Evolutionary conservation across 2,113 vertebrate species (phyloP), one percentile per base, ranked within the genome.

Genomic region (Carettochelys insculpta): DNA sequence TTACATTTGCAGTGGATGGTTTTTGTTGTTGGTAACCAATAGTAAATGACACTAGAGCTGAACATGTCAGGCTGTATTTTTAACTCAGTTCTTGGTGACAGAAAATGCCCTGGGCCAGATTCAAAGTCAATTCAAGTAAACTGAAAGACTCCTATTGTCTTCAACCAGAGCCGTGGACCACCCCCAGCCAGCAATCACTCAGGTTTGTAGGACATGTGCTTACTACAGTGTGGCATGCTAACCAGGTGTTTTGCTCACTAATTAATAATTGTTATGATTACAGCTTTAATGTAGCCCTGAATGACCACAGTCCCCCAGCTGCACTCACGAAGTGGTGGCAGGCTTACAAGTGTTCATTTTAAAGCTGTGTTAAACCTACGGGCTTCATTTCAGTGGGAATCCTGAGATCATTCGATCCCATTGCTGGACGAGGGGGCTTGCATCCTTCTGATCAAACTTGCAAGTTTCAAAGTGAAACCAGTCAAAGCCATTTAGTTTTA

Each of bases 1-100:
- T 73, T 45, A 47, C 31, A 34, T 34, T 77, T 73, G 5, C 50
- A 85, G 86, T 86, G 78, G 0, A 2, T 86, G 93, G 61, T 12
- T 86, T 82, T n/a, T n/a, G 45, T 86, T 95, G 93, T 90, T 93
- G 91, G 94, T 88, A 95, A 96, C 94, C 1, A 0, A 29, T 48
- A 93, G 89, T 56, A 0, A 50, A 50, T 0, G 77, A 76, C 85
- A 65, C 61, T 1, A 0, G 14, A 7, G 25, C 0, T 0, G n/a
- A 61, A 38, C 93, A 95, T 5, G 80, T 96, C 93, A 88, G 92
- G 68, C 45, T 83, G 79, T 96, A 96, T 96, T 96, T 96, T 96
- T 96, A 96, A 90, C 95, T 93, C 84, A 1, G 41, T 6, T 90
- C 87, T 87, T 73, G 86, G 20, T 77, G 84, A 92, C 88, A 91